Conservation (phyloP, 2,113 vertebrate genomes). For the Nothoprocta pentlandii region DNA sequence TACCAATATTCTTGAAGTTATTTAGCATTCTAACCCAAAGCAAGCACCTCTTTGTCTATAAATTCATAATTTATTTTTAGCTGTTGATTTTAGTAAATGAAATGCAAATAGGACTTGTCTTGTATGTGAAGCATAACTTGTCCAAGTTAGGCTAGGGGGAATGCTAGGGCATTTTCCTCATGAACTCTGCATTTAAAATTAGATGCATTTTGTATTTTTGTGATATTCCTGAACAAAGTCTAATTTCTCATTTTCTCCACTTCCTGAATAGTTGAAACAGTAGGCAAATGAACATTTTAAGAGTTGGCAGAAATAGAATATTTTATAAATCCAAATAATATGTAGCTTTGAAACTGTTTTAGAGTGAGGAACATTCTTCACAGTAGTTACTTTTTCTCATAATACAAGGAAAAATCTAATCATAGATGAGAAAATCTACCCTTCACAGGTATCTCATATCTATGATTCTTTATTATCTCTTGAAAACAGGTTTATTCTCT, state of each 20-base stretch:
- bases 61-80: background rate
- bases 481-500: background rate
- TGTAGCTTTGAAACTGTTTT: background rate
- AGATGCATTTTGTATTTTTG: background rate
- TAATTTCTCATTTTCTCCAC: background rate
- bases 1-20: background rate
- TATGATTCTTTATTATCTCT: background rate
- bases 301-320: background rate
- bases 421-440: background rate
- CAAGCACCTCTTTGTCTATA: background rate
- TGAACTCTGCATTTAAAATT: background rate
- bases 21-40: background rate
- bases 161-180: background rate
- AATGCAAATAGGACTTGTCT: background rate
- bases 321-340: background rate
- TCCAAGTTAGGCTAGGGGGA: background rate
- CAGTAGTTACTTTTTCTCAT: background rate
- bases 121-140: background rate
- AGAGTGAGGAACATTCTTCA: background rate
- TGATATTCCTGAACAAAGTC: background rate
- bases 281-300: background rate
- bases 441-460: background rate
- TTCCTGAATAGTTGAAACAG: background rate
- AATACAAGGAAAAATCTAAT: background rate
- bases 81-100: background rate